A percentile compares a stretch with the other conserved stretches of the same genome.
These are phyloP conservation scores for Diadegma fenestrale DNA, from an alignment of 2,888 invertebrate species.

Conservation along the genomic window DNA sequence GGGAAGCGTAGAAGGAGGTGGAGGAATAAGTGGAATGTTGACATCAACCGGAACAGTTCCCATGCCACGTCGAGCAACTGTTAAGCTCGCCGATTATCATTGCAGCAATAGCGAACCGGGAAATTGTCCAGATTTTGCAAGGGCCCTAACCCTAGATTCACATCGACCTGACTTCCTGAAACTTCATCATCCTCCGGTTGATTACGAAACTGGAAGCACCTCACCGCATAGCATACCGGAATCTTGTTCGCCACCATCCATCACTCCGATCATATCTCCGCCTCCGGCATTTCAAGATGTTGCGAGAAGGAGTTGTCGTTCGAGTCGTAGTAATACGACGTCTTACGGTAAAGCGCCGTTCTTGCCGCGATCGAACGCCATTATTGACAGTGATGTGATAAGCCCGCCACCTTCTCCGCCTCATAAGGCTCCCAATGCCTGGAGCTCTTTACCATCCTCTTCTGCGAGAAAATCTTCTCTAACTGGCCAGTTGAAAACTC, in stretches of 20 bases:
- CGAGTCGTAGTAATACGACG: conserved; percentile 75
- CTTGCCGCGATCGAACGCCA: conserved; percentile 86
- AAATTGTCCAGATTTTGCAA: conserved; percentile 77
- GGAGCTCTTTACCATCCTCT: conserved; percentile 79
- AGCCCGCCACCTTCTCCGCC: conserved; percentile 86
- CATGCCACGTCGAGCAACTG: conserved; percentile 84
- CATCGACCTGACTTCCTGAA: conserved; percentile 81
- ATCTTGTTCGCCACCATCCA: conserved; percentile 87
- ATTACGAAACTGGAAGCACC: conserved; percentile 81
- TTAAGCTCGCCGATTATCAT: conserved; percentile 86
- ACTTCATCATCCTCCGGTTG: conserved; percentile 81
- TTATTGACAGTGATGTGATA: conserved; percentile 86
- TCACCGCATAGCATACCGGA: conserved; percentile 84
- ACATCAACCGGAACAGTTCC: conserved; percentile 82
- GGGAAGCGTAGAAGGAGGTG: conserved; percentile 35
- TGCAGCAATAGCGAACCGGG: conserved; percentile 83
- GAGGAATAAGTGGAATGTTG: conserved; percentile 68
- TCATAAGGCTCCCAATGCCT: conserved; percentile 82
- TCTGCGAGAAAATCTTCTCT: conserved; percentile 71
- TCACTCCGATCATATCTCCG: conserved; percentile 90
- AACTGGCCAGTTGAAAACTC: conserved; percentile 74
- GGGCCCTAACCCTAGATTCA: conserved; percentile 74
- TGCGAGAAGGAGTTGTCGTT: conserved; percentile 71
- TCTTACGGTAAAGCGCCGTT: conserved; percentile 86
- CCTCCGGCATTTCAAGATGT: conserved; percentile 90